Base-by-base conservation (phyloP, 2,797 vertebrate genomes). In the Peromyscus aztecus region DNA sequence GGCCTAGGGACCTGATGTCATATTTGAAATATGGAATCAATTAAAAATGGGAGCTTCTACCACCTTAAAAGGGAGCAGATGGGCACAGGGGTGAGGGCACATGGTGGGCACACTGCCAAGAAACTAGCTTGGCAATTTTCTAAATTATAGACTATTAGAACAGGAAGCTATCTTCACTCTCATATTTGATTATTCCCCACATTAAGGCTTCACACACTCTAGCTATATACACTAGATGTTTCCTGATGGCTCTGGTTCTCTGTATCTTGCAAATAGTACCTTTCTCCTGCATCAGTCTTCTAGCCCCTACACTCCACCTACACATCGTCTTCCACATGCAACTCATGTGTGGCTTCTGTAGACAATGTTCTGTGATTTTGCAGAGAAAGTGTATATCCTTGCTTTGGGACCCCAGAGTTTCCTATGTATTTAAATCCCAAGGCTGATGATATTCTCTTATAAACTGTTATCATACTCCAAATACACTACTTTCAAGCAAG, bases 21-120 rank as follows among this genome's bases (percentile, higher is more conserved):
- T 71, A 67, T 27, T 89, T 98, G 98, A 98, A 98, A 98, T 98
- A 98, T 94, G 90, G 97, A 85, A 94, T 97, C 98, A 97, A 98
- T 98, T 98, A 97, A 98, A 98, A 95, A 89, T 96, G 97, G 96
- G 77, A 73, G 1, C 91, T 97, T 98, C 98, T 97, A 93, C 92
- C 76, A 94, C 94, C 95, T 97, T 76, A 27, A 1, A 86, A 96
- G 95, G 67, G 61, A 92, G 69, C 89, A 23, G 1, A 0, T 86
- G 78, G 57, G 49, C 67, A 43, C n/a, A 88, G 61, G 21, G 76
- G 31, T 71, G 84, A 91, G 77, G 84, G 55, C 34, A 73, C 52
- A 13, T 13, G 0, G 1, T 59, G 49, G 92, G 49, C 40, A 10
- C n/a, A 29, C 85, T 57, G 91, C 75, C 78, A 55, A 76, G 80